Conservation (phyloP, 2,113 vertebrate species). For the Perca flavescens region DNA sequence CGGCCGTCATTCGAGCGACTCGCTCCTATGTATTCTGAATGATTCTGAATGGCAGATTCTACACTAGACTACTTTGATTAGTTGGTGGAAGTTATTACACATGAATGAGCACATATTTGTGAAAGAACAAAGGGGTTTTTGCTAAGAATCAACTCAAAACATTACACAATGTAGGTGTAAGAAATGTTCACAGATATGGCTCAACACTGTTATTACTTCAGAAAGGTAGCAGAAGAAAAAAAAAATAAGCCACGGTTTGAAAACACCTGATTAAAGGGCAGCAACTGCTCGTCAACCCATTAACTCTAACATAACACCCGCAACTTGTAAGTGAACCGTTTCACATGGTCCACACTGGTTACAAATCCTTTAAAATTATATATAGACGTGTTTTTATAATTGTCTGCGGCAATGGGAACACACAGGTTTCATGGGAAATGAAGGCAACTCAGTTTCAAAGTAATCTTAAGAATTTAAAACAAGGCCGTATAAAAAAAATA, state of each 20-base stretch:
- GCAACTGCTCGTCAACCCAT: background rate
- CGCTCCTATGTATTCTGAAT: too few relatives aligned
- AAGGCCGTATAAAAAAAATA: background rate
- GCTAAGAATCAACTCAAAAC: too few relatives aligned
- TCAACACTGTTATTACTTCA: background rate
- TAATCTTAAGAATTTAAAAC: background rate
- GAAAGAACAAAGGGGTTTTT: too few relatives aligned
- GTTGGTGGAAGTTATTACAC: too few relatives aligned
- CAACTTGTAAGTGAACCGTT: background rate
- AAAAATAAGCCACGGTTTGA: background rate
- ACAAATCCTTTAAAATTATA: background rate
- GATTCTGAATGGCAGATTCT: too few relatives aligned
- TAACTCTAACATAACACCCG: background rate
- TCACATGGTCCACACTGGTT: background rate
- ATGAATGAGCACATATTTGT: too few relatives aligned
- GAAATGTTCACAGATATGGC: background rate
- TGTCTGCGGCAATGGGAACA: background rate
- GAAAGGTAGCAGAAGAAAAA: background rate
- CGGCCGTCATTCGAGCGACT: too few relatives aligned
- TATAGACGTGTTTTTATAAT: background rate
- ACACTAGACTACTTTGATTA: too few relatives aligned
- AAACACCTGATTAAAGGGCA: background rate
- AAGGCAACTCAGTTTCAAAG: background rate
- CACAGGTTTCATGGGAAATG: background rate
- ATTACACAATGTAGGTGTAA: too few relatives aligned